Conservation (phyloP, 2,888 invertebrate genomes). For the Oligia fasciuncula region DNA sequence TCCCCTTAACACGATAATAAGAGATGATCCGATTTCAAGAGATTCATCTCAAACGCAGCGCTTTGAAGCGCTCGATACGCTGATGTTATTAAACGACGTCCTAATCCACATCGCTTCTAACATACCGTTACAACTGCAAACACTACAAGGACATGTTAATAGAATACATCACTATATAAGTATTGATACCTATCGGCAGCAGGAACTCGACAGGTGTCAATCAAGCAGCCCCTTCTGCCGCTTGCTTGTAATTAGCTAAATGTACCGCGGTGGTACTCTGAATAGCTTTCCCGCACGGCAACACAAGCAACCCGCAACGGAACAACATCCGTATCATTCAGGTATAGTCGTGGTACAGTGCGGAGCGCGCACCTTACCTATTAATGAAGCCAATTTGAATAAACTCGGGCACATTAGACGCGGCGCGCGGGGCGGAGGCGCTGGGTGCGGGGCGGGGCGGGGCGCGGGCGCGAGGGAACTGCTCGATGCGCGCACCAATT, state of each 20-base stretch:
- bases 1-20: conserved; percentile 35
- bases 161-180: background rate
- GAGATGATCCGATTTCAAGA: conserved; percentile 43
- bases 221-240: background rate
- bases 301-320: conserved; percentile 1
- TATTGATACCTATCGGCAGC: conserved; percentile 7
- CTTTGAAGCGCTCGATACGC: conserved; percentile 15
- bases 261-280: background rate
- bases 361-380: conserved; percentile 57
- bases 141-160: background rate
- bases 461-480: conserved; percentile 11
- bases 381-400: conserved; percentile 79
- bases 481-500: conserved; percentile 71
- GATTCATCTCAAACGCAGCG: conserved; percentile 26
- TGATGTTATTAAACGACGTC: conserved; percentile 26
- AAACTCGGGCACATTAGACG: conserved; percentile 68
- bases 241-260: conserved; percentile 1
- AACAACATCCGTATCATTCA: conserved; percentile 22
- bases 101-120: conserved; percentile 1
- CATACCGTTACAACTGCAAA: background rate
- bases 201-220: conserved; percentile 1
- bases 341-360: conserved; percentile 17
- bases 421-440: conserved; percentile 48
- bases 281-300: background rate
- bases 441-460: conserved; percentile 54